Evolutionary conservation across 2,113 vertebrate species (phyloP).

Genomic region (Donacobius atricapilla): DNA sequence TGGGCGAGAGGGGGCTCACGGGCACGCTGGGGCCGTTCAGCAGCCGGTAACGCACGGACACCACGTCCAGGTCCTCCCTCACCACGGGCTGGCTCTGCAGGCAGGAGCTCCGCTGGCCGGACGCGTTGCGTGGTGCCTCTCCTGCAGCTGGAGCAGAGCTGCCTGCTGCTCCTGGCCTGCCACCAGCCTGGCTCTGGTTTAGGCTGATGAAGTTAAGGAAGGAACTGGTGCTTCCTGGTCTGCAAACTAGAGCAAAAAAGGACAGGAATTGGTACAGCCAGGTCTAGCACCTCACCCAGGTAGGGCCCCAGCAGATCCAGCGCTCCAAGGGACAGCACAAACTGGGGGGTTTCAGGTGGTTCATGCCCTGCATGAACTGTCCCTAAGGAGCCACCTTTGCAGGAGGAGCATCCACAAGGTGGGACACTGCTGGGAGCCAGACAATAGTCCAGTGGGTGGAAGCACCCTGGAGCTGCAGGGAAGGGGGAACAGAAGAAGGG

Average conservation of each 20-base stretch:
- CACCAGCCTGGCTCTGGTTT: slow-evolving; percentile 49
- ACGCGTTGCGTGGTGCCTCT: accelerated
- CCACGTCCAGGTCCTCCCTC: slow-evolving; percentile 85
- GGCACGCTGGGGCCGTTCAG: slow-evolving; percentile 71
- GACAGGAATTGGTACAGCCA: not conserved
- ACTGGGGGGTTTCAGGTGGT: not conserved
- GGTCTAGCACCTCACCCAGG: not conserved
- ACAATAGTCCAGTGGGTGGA: not conserved
- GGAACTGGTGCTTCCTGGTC: slow-evolving; percentile 20
- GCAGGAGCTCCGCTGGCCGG: slow-evolving; percentile 51
- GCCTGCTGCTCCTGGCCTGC: not conserved
- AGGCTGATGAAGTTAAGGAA: slow-evolving; percentile 39
- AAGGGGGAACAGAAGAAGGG: not conserved
- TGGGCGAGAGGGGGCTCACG: slow-evolving; percentile 69
- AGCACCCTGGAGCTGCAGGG: not conserved
- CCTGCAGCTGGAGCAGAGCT: not conserved
- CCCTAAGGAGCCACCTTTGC: not conserved
- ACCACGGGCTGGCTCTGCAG: slow-evolving; percentile 78
- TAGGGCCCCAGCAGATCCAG: not conserved
- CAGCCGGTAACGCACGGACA: slow-evolving; percentile 82
- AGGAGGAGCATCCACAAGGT: accelerated
- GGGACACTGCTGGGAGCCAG: not conserved
- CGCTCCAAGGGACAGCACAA: not conserved
- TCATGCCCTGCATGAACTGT: not conserved
- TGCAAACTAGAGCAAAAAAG: slow-evolving; percentile 60